A percentile compares a stretch with the other conserved stretches of the same genome.
phyloP scores from a whole-genome alignment of 1,140 invertebrate genomes.

The Drosophila azteca region DNA sequence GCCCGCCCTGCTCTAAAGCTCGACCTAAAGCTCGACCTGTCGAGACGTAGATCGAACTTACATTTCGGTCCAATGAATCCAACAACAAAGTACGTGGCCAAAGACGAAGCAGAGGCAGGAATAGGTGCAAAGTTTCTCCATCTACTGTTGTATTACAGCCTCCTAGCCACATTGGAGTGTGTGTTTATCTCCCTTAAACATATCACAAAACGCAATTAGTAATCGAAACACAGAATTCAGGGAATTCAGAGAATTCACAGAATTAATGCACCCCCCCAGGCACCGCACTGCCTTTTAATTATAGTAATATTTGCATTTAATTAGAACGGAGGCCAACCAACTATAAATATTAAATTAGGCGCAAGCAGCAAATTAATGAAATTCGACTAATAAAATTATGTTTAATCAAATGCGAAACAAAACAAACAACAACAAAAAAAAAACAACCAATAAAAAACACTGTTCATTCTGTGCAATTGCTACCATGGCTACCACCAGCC shows the following conservation, averaged over 20 bases:
- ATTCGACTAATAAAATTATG: conserved; percentile 80
- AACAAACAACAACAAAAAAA: conserved; percentile 1
- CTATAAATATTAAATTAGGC: conserved; percentile 77
- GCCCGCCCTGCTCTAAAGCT: no score
- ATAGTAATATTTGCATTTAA: conserved; percentile 75
- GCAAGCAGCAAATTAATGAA: conserved; percentile 74
- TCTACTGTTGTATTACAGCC: not conserved
- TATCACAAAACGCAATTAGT: conserved; percentile 1
- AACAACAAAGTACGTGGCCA: no score
- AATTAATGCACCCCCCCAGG: no score
- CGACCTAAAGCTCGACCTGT: no score
- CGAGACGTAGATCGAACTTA: no score
- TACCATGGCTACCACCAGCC: conserved; percentile 2
- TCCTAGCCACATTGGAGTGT: not conserved
- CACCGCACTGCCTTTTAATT: conserved; percentile 65
- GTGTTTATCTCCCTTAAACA: not conserved
- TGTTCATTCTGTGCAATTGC: conserved; percentile 5
- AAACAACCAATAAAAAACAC: conserved; percentile 18
- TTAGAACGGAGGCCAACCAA: conserved; percentile 75
- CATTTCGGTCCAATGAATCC: no score
- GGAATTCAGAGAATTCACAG: no score
- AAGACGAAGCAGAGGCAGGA: no score
- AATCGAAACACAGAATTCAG: no score
- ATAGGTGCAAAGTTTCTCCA: no score
- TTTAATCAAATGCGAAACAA: conserved; percentile 52